These are phyloP conservation scores for Heteropelma amictum DNA, from an alignment of 2,888 invertebrate genomes.

Conservation along the genomic window DNA sequence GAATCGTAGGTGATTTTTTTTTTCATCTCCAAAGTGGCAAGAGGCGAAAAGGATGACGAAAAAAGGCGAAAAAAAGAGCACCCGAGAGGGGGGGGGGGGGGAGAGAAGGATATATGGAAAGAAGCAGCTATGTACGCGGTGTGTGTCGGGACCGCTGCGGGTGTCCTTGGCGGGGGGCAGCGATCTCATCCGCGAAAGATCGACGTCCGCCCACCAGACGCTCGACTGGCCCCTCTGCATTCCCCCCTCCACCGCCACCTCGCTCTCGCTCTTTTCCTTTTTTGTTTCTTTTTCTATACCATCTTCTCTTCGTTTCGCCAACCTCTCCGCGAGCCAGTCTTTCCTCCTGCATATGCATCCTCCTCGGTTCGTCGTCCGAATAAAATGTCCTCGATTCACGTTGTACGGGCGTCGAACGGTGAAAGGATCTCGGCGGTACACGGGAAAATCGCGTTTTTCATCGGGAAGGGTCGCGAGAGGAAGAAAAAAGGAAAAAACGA, in stretches of 20 bases:
- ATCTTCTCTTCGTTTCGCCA: neutral
- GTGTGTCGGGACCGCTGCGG: slow-evolving; percentile 66
- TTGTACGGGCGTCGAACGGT: too few species aligned
- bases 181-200: slow-evolving; percentile 70
- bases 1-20: slow-evolving; percentile 20
- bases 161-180: slow-evolving; percentile 75
- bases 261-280: slow-evolving; percentile 5
- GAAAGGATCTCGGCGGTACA: too few species aligned
- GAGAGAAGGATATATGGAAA: slow-evolving; percentile 49
- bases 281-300: neutral
- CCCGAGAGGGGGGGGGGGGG: slow-evolving; percentile 16
- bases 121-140: slow-evolving; percentile 55
- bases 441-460: too few species aligned
- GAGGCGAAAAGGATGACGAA: slow-evolving; percentile 14
- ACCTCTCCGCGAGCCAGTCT: neutral
- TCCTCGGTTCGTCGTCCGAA: too few species aligned
- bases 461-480: too few species aligned
- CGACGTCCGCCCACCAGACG: slow-evolving; percentile 73
- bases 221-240: slow-evolving; percentile 55
- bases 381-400: too few species aligned
- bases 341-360: too few species aligned
- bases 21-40: too few species aligned
- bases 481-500: too few species aligned
- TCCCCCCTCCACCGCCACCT: slow-evolving; percentile 22
- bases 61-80: slow-evolving; percentile 9